phyloP scores from a whole-genome alignment of 2,888 invertebrate genomes.

The Caenorhabditis afra region DNA sequence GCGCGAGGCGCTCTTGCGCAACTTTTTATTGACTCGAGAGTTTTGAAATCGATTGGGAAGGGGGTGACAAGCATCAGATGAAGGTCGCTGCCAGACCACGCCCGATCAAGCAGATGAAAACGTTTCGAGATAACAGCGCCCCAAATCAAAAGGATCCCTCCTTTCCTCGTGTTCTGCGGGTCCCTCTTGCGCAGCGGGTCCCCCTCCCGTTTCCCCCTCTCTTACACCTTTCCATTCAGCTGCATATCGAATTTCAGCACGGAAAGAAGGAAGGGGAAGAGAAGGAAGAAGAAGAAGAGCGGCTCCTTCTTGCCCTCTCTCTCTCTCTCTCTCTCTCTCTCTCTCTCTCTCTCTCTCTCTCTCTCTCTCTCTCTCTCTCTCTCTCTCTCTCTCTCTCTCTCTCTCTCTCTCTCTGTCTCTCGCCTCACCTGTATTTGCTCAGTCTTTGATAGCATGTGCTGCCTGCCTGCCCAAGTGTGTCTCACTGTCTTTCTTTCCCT shows the following conservation, averaged over 20 bases:
- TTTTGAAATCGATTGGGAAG: too few relatives aligned
- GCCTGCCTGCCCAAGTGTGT: not conserved
- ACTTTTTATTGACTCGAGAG: too few relatives aligned
- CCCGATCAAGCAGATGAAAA: conserved; percentile 8
- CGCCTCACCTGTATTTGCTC: conserved; percentile 35
- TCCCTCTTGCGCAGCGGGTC: not conserved
- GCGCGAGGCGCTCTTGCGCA: too few relatives aligned
- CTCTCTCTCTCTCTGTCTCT: conserved; percentile 5
- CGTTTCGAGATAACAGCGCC: conserved; percentile 2
- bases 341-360: not conserved
- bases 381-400: conserved; percentile 14
- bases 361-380: too few relatives aligned
- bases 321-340: conserved; percentile 5
- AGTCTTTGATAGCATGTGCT: conserved; percentile 37
- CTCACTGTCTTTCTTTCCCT: too few relatives aligned
- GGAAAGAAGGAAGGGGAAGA: not conserved
- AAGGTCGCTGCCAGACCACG: too few relatives aligned
- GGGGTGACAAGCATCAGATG: too few relatives aligned
- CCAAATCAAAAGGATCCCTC: too few relatives aligned
- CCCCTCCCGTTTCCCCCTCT: not conserved
- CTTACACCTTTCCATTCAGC: not conserved
- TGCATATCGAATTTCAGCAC: conserved; percentile 24
- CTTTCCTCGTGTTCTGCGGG: too few relatives aligned
- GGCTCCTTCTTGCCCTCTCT: conserved; percentile 5
- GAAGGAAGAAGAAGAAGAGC: not conserved